A percentile compares a stretch with the other conserved stretches of the same genome.
Evolutionary conservation across 2,113 vertebrate genomes (phyloP).

Genomic region (Mellivora capensis): DNA sequence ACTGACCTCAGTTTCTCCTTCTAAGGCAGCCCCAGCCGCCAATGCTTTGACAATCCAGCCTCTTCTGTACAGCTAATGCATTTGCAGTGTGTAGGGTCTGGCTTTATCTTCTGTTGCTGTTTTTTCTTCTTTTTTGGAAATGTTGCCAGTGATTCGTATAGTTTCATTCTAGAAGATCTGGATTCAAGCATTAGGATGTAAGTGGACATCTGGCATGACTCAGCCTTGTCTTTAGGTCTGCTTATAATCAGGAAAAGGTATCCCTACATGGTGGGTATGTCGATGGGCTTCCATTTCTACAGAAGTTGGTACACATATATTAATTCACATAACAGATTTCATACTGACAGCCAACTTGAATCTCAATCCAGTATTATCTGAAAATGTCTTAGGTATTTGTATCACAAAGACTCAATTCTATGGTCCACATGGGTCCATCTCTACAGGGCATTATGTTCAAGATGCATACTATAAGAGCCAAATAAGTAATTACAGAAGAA

Average conservation of each 20-base stretch:
- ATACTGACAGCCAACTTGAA: not conserved
- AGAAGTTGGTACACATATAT: not conserved
- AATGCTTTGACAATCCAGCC: not conserved
- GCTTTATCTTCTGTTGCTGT: not conserved
- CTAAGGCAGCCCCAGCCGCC: not conserved
- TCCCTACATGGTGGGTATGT: not conserved
- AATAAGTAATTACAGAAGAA: not conserved
- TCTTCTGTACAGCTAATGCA: not conserved
- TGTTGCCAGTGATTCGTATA: not conserved
- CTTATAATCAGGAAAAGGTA: not conserved
- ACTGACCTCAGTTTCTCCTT: not conserved
- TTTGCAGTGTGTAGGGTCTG: not conserved
- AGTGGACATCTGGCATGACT: not conserved
- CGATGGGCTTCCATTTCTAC: not conserved
- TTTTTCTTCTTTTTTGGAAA: not conserved
- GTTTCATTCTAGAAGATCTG: not conserved
- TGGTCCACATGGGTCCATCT: not conserved
- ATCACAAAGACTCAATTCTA: not conserved
- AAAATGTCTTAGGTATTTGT: not conserved
- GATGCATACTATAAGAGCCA: not conserved
- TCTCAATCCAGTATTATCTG: not conserved
- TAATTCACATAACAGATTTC: not conserved
- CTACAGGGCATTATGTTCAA: not conserved
- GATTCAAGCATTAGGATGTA: not conserved
- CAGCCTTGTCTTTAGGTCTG: not conserved